Base-by-base conservation (phyloP, 2,888 invertebrate species). In the Drosophila diplacantha region DNA sequence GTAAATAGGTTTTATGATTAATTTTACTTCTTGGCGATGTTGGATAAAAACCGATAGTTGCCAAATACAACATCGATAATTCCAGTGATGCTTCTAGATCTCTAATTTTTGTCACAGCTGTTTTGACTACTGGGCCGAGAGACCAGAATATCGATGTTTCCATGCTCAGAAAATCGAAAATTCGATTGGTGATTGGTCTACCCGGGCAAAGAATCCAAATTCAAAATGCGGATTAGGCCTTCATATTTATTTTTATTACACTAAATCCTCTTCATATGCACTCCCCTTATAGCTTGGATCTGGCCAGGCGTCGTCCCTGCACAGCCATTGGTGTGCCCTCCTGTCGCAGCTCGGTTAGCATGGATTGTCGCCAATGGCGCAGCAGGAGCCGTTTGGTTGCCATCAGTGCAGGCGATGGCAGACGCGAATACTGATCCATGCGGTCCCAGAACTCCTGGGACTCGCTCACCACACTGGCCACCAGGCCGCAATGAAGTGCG, bases 401-500 rank as follows among this genome's bases (percentile, higher is more conserved):
- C 47, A 91, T 85, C 68, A 97, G 85, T 14, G 93, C 92, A 22
- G 69, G 72, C 20, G 53, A 3, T 0, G 93, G 91, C 75, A 91
- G 85, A 64, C 87, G 82, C 85, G 92, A 88, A 79, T 91, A 87
- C 80, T 90, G 88, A 46, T 86, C 89, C 75, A 91, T 90, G 85
- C 89, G 90, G 63, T 88, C 86, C 90, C 91, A 92, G 47, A 92
- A 91, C 38, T 91, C 90, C 51, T 94, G 88, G 51, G 92, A 89
- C 18, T 91, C 88, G 38, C 90, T 88, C 58, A 93, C 93, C 73
- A 95, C 92, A 9, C 97, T 89, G 83, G 93, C 91, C 31, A 95
- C 92, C 0, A 98, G 92, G n/a, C 95, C 94, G 82, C 91, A 90
- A 29, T 92, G 89, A 39, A 91, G 88, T 0, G 98, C 98, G 89